These are phyloP conservation scores for Polypedilum vanderplanki DNA, from an alignment of 1,140 invertebrate species.

Conservation along the genomic window DNA sequence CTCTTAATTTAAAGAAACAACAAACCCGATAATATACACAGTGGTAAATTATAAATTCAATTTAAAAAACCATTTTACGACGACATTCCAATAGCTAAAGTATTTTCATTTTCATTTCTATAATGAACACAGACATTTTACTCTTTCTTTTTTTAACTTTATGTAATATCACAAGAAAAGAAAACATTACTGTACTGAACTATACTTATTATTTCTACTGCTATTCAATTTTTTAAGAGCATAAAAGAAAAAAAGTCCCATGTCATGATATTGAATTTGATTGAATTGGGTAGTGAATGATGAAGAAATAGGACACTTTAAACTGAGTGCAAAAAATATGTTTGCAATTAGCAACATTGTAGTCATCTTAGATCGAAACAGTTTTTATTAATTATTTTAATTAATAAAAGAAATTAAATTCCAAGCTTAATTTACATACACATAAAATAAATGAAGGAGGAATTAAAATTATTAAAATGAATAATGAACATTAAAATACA, in stretches of 20 bases:
- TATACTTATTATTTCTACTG: too few species aligned
- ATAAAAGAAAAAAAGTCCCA: conserved; percentile 9
- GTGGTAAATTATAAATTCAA: conserved; percentile 26
- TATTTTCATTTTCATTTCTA: neutral
- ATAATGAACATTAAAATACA: too few species aligned
- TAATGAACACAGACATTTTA: conserved; percentile 11
- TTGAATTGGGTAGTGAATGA: neutral
- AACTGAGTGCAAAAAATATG: too few species aligned
- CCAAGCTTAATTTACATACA: too few species aligned
- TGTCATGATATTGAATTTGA: conserved; percentile 29
- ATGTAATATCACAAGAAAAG: neutral
- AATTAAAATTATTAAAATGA: too few species aligned
- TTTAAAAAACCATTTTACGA: conserved; percentile 13
- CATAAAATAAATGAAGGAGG: too few species aligned
- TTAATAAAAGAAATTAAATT: too few species aligned
- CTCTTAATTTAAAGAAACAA: conserved; percentile 9
- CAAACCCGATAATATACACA: conserved; percentile 9
- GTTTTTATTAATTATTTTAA: too few species aligned
- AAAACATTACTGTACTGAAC: neutral
- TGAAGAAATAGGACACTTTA: too few species aligned
- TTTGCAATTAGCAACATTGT: too few species aligned
- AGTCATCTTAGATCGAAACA: too few species aligned
- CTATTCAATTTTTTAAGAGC: neutral
- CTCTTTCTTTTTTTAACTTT: neutral
- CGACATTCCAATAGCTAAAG: conserved; percentile 7